Evolutionary conservation across 2,797 vertebrate genomes (phyloP).

Genomic region (Oreochromis mossambicus): DNA sequence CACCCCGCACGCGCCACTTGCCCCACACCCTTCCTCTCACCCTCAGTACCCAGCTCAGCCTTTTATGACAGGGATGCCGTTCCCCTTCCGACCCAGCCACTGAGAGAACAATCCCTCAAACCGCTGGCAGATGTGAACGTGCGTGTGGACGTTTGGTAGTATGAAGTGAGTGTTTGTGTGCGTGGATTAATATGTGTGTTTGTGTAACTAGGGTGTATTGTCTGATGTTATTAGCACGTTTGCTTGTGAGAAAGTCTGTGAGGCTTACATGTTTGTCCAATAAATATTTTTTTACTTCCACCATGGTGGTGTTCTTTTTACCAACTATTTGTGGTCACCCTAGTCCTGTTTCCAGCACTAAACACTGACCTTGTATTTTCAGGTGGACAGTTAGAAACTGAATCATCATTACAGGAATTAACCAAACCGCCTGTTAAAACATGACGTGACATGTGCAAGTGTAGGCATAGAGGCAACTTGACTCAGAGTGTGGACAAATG

Average conservation of each 20-base stretch:
- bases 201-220: neutral
- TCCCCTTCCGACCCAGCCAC: constrained; percentile 90
- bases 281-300: constrained; percentile 71
- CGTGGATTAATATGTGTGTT: neutral
- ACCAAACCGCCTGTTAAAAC: neutral
- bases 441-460: neutral
- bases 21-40: constrained; percentile 70
- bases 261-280: constrained; percentile 41
- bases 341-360: neutral
- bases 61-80: constrained; percentile 85
- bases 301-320: neutral
- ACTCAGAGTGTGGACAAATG: neutral
- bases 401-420: neutral
- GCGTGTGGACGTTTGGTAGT: neutral
- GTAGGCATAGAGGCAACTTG: neutral
- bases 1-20: constrained; percentile 54
- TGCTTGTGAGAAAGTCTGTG: constrained; percentile 6
- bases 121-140: neutral
- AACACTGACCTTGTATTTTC: neutral
- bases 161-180: neutral
- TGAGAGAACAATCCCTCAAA: constrained; percentile 47
- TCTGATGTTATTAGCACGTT: constrained; percentile 12
- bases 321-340: constrained; percentile 42
- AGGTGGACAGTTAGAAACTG: neutral
- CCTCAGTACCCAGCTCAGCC: constrained; percentile 73